Conservation (phyloP, 2,113 vertebrate species). For the Nematolebias whitei region DNA sequence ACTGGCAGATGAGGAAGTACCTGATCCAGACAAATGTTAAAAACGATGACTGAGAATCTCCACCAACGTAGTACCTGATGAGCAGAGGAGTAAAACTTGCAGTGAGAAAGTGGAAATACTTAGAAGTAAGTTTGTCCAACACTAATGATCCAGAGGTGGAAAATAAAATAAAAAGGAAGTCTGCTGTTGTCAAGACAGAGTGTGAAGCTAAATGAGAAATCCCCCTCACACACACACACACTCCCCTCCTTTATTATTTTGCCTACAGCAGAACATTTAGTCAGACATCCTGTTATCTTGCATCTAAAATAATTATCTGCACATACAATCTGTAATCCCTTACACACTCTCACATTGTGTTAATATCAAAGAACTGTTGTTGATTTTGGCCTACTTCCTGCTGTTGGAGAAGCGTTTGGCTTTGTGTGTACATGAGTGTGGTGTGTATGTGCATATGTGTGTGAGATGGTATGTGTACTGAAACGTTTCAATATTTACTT, state of each 20-base stretch:
- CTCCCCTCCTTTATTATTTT: background rate
- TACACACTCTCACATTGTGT: slow-evolving; percentile 42
- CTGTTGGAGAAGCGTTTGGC: slow-evolving; percentile 10
- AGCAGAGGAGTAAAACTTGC: slow-evolving; percentile 5
- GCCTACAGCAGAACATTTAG: slow-evolving; percentile 60
- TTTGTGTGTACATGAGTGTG: slow-evolving; percentile 21
- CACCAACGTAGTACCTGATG: background rate
- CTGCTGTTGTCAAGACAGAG: slow-evolving; percentile 36
- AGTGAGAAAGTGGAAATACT: slow-evolving; percentile 25
- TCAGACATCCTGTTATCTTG: slow-evolving; percentile 64
- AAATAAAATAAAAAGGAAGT: slow-evolving; percentile 29
- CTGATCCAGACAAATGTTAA: no score
- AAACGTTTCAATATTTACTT: slow-evolving; percentile 31
- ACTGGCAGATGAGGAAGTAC: background rate
- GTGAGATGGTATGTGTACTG: slow-evolving; percentile 26
- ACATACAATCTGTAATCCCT: slow-evolving; percentile 62
- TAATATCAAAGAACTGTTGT: slow-evolving; percentile 55
- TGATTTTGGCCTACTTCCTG: slow-evolving; percentile 54
- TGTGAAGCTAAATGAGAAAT: slow-evolving; percentile 28
- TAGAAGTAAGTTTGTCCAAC: background rate
- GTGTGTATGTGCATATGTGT: slow-evolving; percentile 18
- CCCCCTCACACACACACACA: no score
- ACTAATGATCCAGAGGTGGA: slow-evolving; percentile 31
- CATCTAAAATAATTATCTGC: slow-evolving; percentile 71
- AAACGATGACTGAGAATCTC: no score